Conservation (phyloP, 2,888 invertebrate genomes). For the Drosophila meridionalis region DNA sequence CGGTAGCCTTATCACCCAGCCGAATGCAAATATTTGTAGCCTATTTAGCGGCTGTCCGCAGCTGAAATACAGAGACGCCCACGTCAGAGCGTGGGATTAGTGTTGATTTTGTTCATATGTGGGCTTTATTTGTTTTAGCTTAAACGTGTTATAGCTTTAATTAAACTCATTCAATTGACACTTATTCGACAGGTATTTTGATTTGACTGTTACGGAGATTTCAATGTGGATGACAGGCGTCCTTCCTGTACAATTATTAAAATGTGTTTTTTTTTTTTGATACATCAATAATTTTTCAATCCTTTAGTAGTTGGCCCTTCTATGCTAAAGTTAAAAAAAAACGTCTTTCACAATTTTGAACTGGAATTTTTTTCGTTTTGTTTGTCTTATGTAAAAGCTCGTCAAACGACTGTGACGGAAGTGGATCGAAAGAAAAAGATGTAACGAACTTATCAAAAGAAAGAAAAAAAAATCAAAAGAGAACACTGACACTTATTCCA, state of each 20-base stretch:
- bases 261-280: constrained; percentile 10
- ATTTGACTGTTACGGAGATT: constrained; percentile 38
- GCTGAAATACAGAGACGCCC: constrained; percentile 26
- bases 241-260: neutral
- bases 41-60: constrained; percentile 35
- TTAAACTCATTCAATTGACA: constrained; percentile 64
- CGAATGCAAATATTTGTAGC: constrained; percentile 69
- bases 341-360: constrained; percentile 7
- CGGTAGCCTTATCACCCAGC: constrained; percentile 41
- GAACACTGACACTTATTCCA: neutral
- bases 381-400: constrained; percentile 1
- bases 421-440: constrained; percentile 4
- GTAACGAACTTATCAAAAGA: constrained; percentile 18
- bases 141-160: constrained; percentile 60
- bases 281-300: constrained; percentile 25
- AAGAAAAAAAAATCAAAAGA: neutral
- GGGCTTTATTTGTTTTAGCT: constrained; percentile 42
- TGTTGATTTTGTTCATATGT: constrained; percentile 32
- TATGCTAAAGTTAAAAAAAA: constrained; percentile 6
- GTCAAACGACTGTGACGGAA: constrained; percentile 6
- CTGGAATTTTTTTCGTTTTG: neutral
- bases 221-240: constrained; percentile 23
- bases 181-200: constrained; percentile 47
- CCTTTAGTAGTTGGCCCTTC: neutral
- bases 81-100: constrained; percentile 2